These are phyloP conservation scores for Orycteropus afer DNA, from an alignment of 2,113 vertebrate species.

Conservation along the genomic window DNA sequence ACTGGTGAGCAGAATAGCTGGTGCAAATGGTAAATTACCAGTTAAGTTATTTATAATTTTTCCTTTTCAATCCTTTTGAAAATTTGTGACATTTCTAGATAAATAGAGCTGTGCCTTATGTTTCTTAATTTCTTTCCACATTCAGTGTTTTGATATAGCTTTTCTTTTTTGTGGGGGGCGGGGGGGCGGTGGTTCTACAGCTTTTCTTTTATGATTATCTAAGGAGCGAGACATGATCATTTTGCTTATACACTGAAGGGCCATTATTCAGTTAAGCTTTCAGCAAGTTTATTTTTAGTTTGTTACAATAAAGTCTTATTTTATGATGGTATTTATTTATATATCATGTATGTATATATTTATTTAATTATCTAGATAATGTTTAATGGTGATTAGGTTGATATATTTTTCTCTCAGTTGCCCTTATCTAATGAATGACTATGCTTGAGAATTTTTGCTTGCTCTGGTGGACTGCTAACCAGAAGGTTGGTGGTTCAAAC, in stretches of 20 bases:
- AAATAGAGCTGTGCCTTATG: neutral
- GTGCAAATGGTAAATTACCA: neutral
- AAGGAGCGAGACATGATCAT: neutral
- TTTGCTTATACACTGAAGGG: neutral
- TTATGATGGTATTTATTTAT: neutral
- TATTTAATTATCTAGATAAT: neutral
- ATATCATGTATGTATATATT: neutral
- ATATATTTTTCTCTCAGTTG: neutral
- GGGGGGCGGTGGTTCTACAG: too few relatives aligned
- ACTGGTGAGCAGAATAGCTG: neutral
- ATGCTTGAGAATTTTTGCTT: conserved; percentile 6
- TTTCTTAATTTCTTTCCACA: neutral
- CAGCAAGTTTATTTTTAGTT: neutral
- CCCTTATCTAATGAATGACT: neutral
- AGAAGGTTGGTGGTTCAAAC: too few relatives aligned
- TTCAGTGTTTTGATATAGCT: neutral
- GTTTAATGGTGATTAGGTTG: neutral
- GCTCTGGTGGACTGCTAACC: too few relatives aligned
- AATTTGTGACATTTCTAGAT: neutral
- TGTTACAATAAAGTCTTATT: neutral
- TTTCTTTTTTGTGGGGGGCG: too few relatives aligned
- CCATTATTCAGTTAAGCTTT: neutral
- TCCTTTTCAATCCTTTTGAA: neutral
- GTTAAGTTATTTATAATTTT: neutral
- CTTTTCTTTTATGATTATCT: neutral